Evolutionary conservation across 1,140 invertebrate species (phyloP).

Genomic region (Drosophila simulans): DNA sequence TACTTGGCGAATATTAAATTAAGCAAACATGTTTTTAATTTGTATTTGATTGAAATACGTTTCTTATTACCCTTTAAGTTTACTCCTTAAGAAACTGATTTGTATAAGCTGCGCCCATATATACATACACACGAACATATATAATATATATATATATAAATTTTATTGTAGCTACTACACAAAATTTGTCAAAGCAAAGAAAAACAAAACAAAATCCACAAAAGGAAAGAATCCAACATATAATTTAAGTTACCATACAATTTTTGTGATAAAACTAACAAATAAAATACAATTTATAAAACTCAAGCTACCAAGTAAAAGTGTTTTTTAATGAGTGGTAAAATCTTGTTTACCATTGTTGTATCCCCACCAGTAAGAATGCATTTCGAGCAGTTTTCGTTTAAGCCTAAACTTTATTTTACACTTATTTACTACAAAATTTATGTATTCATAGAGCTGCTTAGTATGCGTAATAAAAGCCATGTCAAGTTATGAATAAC

Average conservation of each 20-base stretch:
- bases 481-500: constrained; percentile 44
- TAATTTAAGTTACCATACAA: constrained; percentile 67
- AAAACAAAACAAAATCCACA: constrained; percentile 31
- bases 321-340: too few relatives aligned
- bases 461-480: constrained; percentile 53
- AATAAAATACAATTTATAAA: constrained; percentile 73
- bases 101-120: constrained; percentile 43
- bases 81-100: constrained; percentile 47
- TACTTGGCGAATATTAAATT: constrained; percentile 78
- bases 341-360: too few relatives aligned
- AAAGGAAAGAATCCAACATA: constrained; percentile 50
- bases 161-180: constrained; percentile 44
- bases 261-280: constrained; percentile 75
- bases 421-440: constrained; percentile 63
- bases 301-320: not conserved
- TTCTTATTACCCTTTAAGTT: constrained; percentile 55
- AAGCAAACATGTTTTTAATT: constrained; percentile 45
- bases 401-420: constrained; percentile 77
- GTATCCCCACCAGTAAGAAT: not conserved
- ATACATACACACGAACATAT: constrained; percentile 12
- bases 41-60: constrained; percentile 52
- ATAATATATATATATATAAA: constrained; percentile 32
- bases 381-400: constrained; percentile 42
- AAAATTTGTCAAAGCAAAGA: constrained; percentile 47
- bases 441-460: constrained; percentile 50